Evolutionary conservation across 2,797 vertebrate species (phyloP).

Genomic region (Dipus sagitta): DNA sequence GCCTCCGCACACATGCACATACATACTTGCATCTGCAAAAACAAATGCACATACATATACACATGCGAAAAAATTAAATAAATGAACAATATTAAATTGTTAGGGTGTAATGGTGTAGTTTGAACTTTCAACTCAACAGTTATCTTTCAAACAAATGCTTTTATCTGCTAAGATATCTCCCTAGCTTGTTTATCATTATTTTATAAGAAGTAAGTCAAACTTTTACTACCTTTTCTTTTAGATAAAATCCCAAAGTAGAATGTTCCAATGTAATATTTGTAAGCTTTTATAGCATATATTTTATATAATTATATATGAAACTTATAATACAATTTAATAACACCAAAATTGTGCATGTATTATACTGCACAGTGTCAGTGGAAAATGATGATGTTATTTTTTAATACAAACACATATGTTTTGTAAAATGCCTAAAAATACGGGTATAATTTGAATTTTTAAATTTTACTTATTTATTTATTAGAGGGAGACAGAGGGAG

Average conservation of each 20-base stretch:
- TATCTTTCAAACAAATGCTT: background rate
- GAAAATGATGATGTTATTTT: background rate
- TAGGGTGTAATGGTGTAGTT: conserved; percentile 4
- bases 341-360: conserved; percentile 23
- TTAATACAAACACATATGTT: background rate
- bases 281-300: too few species aligned
- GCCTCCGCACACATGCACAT: too few species aligned
- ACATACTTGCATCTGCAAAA: too few species aligned
- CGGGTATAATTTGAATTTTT: background rate
- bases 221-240: conserved; percentile 56
- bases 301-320: too few species aligned
- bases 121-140: conserved; percentile 46
- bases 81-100: conserved; percentile 38
- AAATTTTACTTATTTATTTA: too few species aligned
- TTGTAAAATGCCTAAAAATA: background rate
- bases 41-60: too few species aligned
- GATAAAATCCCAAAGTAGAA: conserved; percentile 11
- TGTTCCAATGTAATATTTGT: background rate
- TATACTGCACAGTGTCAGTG: background rate
- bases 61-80: too few species aligned
- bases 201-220: conserved; percentile 39
- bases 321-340: background rate
- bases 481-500: too few species aligned
- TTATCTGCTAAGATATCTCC: too few species aligned
- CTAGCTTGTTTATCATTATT: background rate